A percentile compares a stretch with the other conserved stretches of the same genome.
phyloP scores from a whole-genome alignment of 2,113 vertebrate species.

The Phocoena phocoena region DNA sequence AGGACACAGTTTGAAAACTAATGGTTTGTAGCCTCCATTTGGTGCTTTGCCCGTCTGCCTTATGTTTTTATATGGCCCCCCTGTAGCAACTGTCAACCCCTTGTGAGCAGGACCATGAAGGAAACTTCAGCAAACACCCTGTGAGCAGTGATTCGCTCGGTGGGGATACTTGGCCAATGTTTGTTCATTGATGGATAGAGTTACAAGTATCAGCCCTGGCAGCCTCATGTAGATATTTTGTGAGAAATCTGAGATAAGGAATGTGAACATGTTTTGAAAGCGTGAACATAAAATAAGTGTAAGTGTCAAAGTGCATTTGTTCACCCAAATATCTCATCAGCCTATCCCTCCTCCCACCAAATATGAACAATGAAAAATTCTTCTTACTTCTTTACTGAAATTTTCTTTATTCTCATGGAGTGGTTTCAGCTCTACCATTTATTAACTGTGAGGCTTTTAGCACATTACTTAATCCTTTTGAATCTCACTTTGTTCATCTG shows the following conservation, averaged over 20 bases:
- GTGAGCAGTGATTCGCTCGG: neutral
- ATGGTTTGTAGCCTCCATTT: neutral
- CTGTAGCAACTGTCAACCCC: neutral
- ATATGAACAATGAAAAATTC: neutral
- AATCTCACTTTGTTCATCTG: constrained; percentile 12
- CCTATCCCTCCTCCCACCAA: neutral
- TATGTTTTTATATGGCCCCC: too few species aligned
- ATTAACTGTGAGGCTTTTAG: neutral
- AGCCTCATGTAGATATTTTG: constrained; percentile 9
- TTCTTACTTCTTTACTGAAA: neutral
- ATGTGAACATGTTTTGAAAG: constrained; percentile 13
- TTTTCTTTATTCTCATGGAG: neutral
- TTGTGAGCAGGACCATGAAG: neutral
- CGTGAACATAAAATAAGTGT: constrained; percentile 5
- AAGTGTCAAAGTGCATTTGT: constrained; percentile 6
- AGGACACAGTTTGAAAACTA: neutral
- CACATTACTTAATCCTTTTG: constrained; percentile 16
- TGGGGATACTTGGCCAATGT: neutral
- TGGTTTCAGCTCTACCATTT: neutral
- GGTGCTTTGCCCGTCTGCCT: neutral
- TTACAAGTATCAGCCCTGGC: neutral
- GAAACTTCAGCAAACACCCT: neutral
- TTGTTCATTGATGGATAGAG: neutral
- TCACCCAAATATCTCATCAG: neutral
- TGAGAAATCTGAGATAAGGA: constrained; percentile 17